Conservation (phyloP, 2,888 invertebrate species). For the Ditylenchus weischeri region DNA sequence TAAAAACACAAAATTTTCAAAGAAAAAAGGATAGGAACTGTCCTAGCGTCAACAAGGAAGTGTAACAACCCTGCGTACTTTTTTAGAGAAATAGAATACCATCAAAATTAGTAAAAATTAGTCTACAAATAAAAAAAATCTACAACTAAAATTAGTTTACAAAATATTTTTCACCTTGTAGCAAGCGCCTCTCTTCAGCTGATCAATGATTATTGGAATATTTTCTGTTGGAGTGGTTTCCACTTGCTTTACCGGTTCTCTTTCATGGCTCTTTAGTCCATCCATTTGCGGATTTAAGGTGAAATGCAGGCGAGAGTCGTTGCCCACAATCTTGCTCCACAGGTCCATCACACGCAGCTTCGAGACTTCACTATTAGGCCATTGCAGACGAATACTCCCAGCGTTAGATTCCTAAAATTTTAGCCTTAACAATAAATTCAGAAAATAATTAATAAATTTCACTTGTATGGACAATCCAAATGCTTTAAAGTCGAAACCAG, state of each 20-base stretch:
- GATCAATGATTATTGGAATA: constrained; percentile 27
- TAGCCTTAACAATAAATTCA: not conserved
- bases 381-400: constrained; percentile 42
- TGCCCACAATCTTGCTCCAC: constrained; percentile 55
- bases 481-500: constrained; percentile 53
- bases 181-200: constrained; percentile 43
- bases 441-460: not conserved
- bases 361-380: constrained; percentile 53
- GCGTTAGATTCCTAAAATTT: constrained; percentile 16
- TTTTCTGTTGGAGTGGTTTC: constrained; percentile 30
- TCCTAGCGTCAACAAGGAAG: no score
- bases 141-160: not conserved
- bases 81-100: no score
- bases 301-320: constrained; percentile 48
- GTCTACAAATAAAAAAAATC: no score
- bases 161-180: constrained; percentile 40
- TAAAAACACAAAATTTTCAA: no score
- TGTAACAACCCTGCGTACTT: no score
- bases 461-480: constrained; percentile 48
- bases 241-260: constrained; percentile 26
- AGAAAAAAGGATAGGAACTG: no score
- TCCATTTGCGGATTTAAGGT: constrained; percentile 37
- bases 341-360: constrained; percentile 41
- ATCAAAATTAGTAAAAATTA: no score
- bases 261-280: constrained; percentile 15